A percentile compares a stretch with the other conserved stretches of the same genome.
These are phyloP conservation scores for Drosophila trapezifrons DNA, from an alignment of 1,140 invertebrate species.

Conservation along the genomic window DNA sequence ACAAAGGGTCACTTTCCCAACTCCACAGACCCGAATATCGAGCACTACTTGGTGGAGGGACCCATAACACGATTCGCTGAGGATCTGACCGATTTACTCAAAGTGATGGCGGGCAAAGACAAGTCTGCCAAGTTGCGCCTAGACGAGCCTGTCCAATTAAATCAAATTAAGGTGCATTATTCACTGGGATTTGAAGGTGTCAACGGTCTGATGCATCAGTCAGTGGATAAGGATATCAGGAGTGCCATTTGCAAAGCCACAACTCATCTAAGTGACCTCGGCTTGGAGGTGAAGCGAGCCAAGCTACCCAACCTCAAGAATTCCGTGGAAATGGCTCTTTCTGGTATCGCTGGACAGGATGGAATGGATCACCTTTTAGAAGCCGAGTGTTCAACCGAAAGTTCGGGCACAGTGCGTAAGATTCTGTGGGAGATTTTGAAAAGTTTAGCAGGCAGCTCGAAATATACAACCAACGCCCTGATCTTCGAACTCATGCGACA, in stretches of 20 bases:
- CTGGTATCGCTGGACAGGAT: conserved; percentile 38
- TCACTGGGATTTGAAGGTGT: conserved; percentile 59
- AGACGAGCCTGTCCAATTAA: conserved; percentile 86
- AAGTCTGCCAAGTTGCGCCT: conserved; percentile 82
- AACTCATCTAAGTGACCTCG: conserved; percentile 39
- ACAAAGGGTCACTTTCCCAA: conserved; percentile 86
- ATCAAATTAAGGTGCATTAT: conserved; percentile 85
- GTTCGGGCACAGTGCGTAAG: background rate
- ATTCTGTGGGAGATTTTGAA: conserved; percentile 45
- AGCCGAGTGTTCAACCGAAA: background rate
- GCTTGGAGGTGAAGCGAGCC: conserved; percentile 38
- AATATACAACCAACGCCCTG: conserved; percentile 61
- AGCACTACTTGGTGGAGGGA: conserved; percentile 87
- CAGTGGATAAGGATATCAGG: conserved; percentile 52
- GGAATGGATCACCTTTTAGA: conserved; percentile 53
- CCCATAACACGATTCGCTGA: conserved; percentile 91
- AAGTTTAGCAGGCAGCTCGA: conserved; percentile 42
- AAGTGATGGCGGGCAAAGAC: conserved; percentile 85
- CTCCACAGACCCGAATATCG: conserved; percentile 84
- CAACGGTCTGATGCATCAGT: conserved; percentile 64
- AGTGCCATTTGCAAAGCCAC: conserved; percentile 53
- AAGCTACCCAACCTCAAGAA: conserved; percentile 44
- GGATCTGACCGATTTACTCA: conserved; percentile 90
- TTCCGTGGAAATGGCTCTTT: conserved; percentile 63
- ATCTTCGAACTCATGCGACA: conserved; percentile 69